Base-by-base conservation (phyloP, 1,140 invertebrate genomes). In the Caenorhabditis remanei region DNA sequence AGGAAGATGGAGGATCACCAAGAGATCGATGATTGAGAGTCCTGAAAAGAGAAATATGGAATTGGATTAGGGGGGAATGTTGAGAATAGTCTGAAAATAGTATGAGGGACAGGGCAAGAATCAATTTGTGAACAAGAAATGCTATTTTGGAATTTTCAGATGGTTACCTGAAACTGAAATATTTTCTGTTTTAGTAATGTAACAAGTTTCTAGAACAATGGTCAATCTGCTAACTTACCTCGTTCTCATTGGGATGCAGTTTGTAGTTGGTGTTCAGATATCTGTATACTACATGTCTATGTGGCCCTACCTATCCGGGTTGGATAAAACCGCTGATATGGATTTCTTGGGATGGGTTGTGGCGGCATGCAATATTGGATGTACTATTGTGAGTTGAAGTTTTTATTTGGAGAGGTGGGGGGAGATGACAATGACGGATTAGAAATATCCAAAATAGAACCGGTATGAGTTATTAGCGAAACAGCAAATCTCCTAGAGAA, bases 1-100 rank as follows among this genome's bases (percentile, higher is more conserved):
- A 9, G 89, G 89, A 58, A 90, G 65, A 55, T 90, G 88, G 4
- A 90, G 82, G 21, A 90, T 87, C 6, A 90, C 89, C 32, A 90
- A 83, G 46, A 89, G 86, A 84, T 90, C 89, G 11, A 90, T 89
- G 19, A 90, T 90, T 24, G 86, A 88, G n/a, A 90, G 84, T 7
- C 87, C 89, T 88, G 61, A 83, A 40, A n/a, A 40, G 40, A 16
- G 13, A 9, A 55, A 11, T 4, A 40, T 55, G 41, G 19, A 43
- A 14, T 7, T 53, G 32, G 21, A 83, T 55, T 83, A 24, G 19
- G 13, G 8, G 11, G n/a, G 4, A 24, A 32, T 46, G 4, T 16
- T n/a, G n/a, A n/a, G n/a, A n/a, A n/a, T n/a, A n/a, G n/a, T 11
- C 2, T 24, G 14, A 48, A 58, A n/a, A 19, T 58, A 82, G 46